phyloP scores from a whole-genome alignment of 2,797 vertebrate genomes.

The Melanotaenia boesemani region DNA sequence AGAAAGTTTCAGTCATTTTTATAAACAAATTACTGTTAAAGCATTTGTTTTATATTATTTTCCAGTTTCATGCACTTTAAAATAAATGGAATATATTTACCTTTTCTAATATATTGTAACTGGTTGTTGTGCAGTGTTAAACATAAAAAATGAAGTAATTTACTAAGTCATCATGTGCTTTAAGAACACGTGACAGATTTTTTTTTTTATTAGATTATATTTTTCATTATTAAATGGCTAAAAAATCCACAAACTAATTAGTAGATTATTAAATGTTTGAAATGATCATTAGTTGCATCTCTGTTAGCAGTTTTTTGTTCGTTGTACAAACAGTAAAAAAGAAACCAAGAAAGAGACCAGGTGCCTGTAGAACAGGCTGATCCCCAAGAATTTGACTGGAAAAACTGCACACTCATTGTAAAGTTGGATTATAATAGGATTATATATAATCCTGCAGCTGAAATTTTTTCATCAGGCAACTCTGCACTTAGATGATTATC shows the following conservation, averaged over 20 bases:
- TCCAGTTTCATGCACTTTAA: too few species aligned
- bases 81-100: too few species aligned
- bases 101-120: too few species aligned
- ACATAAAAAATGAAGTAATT: too few species aligned
- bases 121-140: too few species aligned
- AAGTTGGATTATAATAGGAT: conserved; percentile 55
- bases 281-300: not conserved
- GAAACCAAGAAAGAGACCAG: not conserved
- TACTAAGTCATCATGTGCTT: too few species aligned
- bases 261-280: not conserved
- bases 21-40: too few species aligned
- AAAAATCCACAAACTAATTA: not conserved
- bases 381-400: conserved; percentile 35
- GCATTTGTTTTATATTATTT: too few species aligned
- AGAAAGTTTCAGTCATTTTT: too few species aligned
- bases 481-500: conserved; percentile 37
- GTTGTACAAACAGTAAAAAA: not conserved
- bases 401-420: conserved; percentile 34
- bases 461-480: conserved; percentile 14
- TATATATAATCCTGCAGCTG: conserved; percentile 50
- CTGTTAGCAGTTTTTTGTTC: not conserved
- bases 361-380: conserved; percentile 12
- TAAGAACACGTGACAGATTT: not conserved
- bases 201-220: not conserved
- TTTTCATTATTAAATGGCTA: not conserved